These are phyloP conservation scores for Spea hammondii DNA, from an alignment of 2,797 vertebrate genomes.

Conservation along the genomic window DNA sequence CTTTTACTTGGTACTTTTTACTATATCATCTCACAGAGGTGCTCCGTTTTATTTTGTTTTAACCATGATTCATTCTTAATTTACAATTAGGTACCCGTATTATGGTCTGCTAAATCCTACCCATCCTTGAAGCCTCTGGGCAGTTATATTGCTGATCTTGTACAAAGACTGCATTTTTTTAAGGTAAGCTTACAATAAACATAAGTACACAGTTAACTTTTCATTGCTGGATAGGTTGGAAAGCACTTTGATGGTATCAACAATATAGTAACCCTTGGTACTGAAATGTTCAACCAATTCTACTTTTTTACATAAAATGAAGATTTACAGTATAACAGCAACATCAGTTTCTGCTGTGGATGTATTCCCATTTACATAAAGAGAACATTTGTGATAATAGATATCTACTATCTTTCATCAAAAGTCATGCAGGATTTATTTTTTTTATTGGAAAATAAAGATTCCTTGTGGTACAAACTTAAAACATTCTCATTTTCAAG, in stretches of 20 bases:
- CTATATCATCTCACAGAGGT: too few relatives aligned
- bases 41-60: background rate
- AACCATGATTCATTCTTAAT: background rate
- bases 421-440: slow-evolving; percentile 8
- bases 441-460: slow-evolving; percentile 28
- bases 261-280: too few relatives aligned
- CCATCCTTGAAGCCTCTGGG: slow-evolving; percentile 54
- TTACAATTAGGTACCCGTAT: slow-evolving; percentile 46
- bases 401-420: slow-evolving; percentile 22
- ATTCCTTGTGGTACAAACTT: slow-evolving; percentile 27
- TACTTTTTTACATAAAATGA: slow-evolving; percentile 11
- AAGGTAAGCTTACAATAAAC: slow-evolving; percentile 39
- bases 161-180: slow-evolving; percentile 52
- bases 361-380: slow-evolving; percentile 22
- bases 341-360: slow-evolving; percentile 1
- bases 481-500: slow-evolving; percentile 33
- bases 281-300: background rate
- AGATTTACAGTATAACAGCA: background rate
- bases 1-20: too few relatives aligned
- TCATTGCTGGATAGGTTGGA: too few relatives aligned
- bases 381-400: slow-evolving; percentile 16
- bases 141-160: slow-evolving; percentile 52
- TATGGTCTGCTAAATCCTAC: slow-evolving; percentile 53
- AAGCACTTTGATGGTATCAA: too few relatives aligned
- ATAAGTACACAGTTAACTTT: too few relatives aligned